A percentile compares a stretch with the other conserved stretches of the same genome.
Evolutionary conservation across 1,140 invertebrate genomes (phyloP).

Genomic region (Sipha flava): DNA sequence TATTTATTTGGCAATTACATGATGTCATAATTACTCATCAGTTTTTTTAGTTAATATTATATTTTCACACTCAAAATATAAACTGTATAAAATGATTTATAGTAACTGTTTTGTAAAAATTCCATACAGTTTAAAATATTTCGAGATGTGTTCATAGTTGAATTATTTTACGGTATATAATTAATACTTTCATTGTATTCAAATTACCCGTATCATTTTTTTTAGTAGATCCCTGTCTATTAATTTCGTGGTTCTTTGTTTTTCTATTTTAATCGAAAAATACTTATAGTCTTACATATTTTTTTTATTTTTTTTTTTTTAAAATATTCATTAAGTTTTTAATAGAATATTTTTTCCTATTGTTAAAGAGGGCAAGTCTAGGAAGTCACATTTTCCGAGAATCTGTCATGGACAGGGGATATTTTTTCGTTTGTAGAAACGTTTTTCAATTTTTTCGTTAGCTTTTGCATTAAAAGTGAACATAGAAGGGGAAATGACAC

Average conservation of each 20-base stretch:
- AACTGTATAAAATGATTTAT: too few species aligned
- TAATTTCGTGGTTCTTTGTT: too few species aligned
- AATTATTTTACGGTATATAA: too few species aligned
- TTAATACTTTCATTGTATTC: not conserved
- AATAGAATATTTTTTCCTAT: not conserved
- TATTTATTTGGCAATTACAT: too few species aligned
- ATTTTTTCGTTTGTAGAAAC: not conserved
- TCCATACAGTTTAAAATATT: too few species aligned
- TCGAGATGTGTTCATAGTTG: too few species aligned
- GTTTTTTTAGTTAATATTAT: too few species aligned
- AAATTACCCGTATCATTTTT: not conserved
- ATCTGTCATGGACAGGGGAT: not conserved
- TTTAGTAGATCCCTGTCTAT: not conserved
- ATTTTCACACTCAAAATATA: too few species aligned
- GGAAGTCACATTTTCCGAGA: not conserved
- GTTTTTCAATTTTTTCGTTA: constrained; percentile 17
- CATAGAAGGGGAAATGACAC: not conserved
- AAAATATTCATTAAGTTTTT: not conserved
- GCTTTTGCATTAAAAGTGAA: not conserved
- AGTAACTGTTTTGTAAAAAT: too few species aligned
- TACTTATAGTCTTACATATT: not conserved
- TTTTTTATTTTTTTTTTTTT: not conserved
- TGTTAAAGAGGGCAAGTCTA: not conserved
- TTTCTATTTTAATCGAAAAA: not conserved
- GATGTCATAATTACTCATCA: too few species aligned